phyloP scores from a whole-genome alignment of 2,888 invertebrate species.

The Andricus quercusramuli region DNA sequence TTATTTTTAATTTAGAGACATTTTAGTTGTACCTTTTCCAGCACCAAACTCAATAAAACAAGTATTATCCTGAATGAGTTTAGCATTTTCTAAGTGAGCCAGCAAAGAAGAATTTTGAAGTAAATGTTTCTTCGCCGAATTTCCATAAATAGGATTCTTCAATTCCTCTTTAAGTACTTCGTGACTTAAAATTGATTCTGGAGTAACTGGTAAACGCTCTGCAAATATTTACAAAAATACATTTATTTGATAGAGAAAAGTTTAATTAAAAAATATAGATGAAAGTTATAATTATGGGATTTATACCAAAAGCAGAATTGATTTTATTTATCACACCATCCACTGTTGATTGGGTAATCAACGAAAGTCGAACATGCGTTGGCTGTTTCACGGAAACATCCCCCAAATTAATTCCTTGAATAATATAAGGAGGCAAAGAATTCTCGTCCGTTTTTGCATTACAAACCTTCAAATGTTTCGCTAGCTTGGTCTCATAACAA shows the following conservation, averaged over 20 bases:
- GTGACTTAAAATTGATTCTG: conserved; percentile 77
- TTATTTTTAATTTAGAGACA: conserved; percentile 23
- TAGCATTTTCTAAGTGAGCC: conserved; percentile 83
- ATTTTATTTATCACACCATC: conserved; percentile 69
- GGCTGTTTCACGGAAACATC: conserved; percentile 60
- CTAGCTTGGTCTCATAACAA: conserved; percentile 84
- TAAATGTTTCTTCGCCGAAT: conserved; percentile 86
- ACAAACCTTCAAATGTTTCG: conserved; percentile 86
- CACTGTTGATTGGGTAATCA: conserved; percentile 63
- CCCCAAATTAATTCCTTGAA: conserved; percentile 79
- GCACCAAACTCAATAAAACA: conserved; percentile 94
- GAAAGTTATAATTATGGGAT: conserved; percentile 2
- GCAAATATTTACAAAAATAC: conserved; percentile 41
- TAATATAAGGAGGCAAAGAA: conserved; percentile 80
- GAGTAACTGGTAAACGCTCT: conserved; percentile 74
- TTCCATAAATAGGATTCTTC: conserved; percentile 81
- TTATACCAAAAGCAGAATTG: conserved; percentile 68
- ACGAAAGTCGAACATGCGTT: conserved; percentile 60
- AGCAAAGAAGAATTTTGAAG: conserved; percentile 89
- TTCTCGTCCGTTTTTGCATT: conserved; percentile 82
- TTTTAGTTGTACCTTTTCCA: conserved; percentile 86
- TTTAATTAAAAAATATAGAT: not conserved
- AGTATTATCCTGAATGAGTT: conserved; percentile 82
- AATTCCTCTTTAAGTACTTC: conserved; percentile 79
- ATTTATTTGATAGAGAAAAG: conserved; percentile 2